These are phyloP conservation scores for Karalla daura DNA, from an alignment of 2,797 vertebrate genomes.

Conservation along the genomic window DNA sequence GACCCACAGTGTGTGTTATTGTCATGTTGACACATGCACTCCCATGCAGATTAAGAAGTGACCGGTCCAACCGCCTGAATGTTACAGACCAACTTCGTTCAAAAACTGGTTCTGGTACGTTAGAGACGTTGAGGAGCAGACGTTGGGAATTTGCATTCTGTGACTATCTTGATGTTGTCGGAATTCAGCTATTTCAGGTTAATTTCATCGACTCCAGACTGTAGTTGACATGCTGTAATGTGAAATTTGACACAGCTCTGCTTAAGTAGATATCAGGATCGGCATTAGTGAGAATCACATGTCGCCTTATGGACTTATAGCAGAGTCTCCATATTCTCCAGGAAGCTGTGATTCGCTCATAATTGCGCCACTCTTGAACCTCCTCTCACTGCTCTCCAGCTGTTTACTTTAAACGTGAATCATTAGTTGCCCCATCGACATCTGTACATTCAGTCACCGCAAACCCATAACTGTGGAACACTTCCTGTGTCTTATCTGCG, in stretches of 20 bases:
- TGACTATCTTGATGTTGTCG: slow-evolving; percentile 6
- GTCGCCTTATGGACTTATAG: slow-evolving; percentile 32
- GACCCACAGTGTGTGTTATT: neutral
- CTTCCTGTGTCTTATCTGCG: slow-evolving; percentile 34
- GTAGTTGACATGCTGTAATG: neutral
- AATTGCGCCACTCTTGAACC: slow-evolving; percentile 32
- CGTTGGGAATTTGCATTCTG: neutral
- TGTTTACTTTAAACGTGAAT: slow-evolving; percentile 54
- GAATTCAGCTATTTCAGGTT: slow-evolving; percentile 1
- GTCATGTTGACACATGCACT: neutral
- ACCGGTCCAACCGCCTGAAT: slow-evolving; percentile 6
- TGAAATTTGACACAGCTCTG: slow-evolving; percentile 20
- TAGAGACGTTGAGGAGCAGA: slow-evolving; percentile 29
- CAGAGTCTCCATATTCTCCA: slow-evolving; percentile 50
- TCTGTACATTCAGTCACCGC: slow-evolving; percentile 43
- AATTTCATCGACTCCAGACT: slow-evolving; percentile 14
- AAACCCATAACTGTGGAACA: slow-evolving; percentile 27
- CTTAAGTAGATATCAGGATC: slow-evolving; percentile 23
- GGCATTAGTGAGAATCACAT: slow-evolving; percentile 7
- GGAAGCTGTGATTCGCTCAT: slow-evolving; percentile 25
- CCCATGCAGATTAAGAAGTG: slow-evolving; percentile 12
- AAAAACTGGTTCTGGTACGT: slow-evolving; percentile 9
- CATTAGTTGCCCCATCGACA: slow-evolving; percentile 38
- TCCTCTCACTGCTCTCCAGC: slow-evolving; percentile 16
- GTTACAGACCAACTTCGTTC: slow-evolving; percentile 1